Conservation (phyloP, 2,113 vertebrate species). For the Protobothrops mucrosquamatus region DNA sequence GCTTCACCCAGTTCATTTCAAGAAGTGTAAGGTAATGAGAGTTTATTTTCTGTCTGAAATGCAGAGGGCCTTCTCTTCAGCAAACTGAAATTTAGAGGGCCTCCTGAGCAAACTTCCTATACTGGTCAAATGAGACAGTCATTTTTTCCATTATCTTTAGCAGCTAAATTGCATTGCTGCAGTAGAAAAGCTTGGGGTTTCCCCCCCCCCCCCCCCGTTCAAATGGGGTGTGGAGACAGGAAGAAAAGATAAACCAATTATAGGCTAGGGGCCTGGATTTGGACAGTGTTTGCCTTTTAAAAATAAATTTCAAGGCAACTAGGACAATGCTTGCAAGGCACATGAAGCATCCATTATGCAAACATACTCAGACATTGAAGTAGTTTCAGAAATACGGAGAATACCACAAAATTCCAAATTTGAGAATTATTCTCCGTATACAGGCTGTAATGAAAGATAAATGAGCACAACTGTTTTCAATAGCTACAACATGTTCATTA, state of each 20-base stretch:
- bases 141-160: not conserved
- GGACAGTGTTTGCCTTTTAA: not conserved
- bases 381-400: not conserved
- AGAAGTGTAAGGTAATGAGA: not conserved
- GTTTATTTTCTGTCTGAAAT: not conserved
- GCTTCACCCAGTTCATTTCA: not conserved
- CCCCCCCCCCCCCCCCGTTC: not conserved
- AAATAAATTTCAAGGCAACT: not conserved
- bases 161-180: not conserved
- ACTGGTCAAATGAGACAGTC: not conserved
- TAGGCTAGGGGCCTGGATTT: not conserved
- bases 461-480: not conserved
- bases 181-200: conserved; percentile 11
- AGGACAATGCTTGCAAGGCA: not conserved
- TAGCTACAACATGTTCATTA: not conserved
- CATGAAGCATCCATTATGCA: not conserved
- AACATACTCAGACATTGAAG: not conserved
- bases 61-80: fast-evolving
- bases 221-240: conserved; percentile 25
- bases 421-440: not conserved
- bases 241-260: not conserved
- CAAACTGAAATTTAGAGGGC: fast-evolving
- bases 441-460: too few species aligned
- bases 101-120: fast-evolving
- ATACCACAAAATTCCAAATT: not conserved